Conservation (phyloP, 2,113 vertebrate genomes). For the Mormyrus iriodes region DNA sequence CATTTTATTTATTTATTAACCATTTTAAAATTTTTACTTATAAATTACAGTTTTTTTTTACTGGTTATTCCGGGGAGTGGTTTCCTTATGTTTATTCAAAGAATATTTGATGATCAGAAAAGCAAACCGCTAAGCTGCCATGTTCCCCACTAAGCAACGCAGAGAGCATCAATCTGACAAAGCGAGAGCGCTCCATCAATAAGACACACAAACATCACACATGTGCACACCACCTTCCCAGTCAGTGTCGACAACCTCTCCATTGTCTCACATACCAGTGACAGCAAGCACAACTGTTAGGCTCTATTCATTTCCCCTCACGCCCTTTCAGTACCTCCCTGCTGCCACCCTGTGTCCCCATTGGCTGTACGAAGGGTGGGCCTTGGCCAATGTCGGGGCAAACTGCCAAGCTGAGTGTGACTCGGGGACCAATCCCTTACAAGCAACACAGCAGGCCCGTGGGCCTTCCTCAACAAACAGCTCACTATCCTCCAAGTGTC, state of each 20-base stretch:
- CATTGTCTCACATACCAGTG: constrained; percentile 26
- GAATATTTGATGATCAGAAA: not conserved
- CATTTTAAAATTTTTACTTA: not conserved
- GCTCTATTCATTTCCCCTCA: not conserved
- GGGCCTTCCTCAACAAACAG: not conserved
- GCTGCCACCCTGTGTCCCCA: not conserved
- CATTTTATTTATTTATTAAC: not conserved
- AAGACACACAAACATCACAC: constrained; percentile 21
- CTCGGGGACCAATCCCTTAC: not conserved
- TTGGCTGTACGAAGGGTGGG: not conserved
- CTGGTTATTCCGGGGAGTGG: not conserved
- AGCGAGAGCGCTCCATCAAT: not conserved
- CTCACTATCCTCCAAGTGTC: not conserved
- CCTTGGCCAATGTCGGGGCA: not conserved
- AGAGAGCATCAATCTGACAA: not conserved
- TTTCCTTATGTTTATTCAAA: not conserved
- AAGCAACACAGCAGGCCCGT: not conserved
- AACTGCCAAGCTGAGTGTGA: not conserved
- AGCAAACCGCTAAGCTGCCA: not conserved
- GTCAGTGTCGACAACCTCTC: constrained; percentile 51
- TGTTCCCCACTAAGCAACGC: not conserved
- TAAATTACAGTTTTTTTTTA: not conserved
- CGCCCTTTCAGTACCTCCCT: not conserved
- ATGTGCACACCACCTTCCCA: constrained; percentile 32
- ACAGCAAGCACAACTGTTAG: not conserved